Conservation (phyloP, 2,113 vertebrate genomes). For the Desmodus rotundus region DNA sequence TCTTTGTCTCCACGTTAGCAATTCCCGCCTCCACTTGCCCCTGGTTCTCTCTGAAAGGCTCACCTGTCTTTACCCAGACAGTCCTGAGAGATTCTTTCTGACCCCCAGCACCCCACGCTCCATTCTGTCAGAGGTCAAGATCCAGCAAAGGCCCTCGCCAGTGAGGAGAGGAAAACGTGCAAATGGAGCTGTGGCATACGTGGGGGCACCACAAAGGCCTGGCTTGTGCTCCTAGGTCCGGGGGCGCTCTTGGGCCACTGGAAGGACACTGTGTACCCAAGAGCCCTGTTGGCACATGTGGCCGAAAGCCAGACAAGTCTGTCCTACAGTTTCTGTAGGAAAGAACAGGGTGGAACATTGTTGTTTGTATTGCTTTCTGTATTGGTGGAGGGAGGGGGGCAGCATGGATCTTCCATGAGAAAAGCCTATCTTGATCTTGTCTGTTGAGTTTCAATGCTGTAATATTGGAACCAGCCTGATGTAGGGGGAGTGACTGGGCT, state of each 20-base stretch:
- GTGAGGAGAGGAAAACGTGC: constrained; percentile 32
- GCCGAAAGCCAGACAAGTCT: not conserved
- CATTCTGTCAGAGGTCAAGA: constrained; percentile 63
- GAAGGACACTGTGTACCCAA: not conserved
- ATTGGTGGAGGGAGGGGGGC: not conserved
- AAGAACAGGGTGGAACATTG: not conserved
- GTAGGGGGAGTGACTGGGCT: not conserved
- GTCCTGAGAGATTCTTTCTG: constrained; percentile 38
- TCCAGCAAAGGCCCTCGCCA: not conserved
- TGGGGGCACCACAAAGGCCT: not conserved
- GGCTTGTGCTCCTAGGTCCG: not conserved
- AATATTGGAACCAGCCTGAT: not conserved
- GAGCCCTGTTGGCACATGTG: not conserved
- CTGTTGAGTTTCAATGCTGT: not conserved
- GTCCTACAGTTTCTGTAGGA: not conserved
- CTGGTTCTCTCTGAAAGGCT: constrained; percentile 52
- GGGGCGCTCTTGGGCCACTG: not conserved
- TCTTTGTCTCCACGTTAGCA: constrained; percentile 25
- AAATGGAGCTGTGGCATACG: constrained; percentile 20
- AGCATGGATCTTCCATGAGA: not conserved
- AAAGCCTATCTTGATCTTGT: not conserved
- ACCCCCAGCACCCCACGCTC: not conserved
- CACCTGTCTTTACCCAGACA: constrained; percentile 11
- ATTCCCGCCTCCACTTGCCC: not conserved
- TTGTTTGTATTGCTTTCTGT: not conserved